phyloP scores from a whole-genome alignment of 2,797 vertebrate genomes.

The Cossypha niveicapilla region DNA sequence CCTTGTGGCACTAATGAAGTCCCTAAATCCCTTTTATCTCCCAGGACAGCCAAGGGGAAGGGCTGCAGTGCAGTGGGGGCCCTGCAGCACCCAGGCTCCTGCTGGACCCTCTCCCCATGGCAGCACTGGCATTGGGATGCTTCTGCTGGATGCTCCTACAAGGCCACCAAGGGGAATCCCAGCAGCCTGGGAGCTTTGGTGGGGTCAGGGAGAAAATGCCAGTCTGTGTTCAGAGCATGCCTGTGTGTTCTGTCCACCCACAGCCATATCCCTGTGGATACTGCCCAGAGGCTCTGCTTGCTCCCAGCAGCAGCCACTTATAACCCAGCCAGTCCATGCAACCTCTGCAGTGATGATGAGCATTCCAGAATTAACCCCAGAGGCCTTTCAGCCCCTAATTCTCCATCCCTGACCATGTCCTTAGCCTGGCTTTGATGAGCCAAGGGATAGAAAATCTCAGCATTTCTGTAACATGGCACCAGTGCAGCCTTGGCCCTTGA shows the following conservation, averaged over 20 bases:
- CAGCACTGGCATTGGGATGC: neutral
- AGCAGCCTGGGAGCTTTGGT: neutral
- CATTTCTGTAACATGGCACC: neutral
- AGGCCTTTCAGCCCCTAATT: neutral
- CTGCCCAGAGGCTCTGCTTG: neutral
- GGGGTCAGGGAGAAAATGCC: neutral
- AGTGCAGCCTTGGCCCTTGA: neutral
- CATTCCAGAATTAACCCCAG: neutral
- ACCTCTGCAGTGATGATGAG: neutral
- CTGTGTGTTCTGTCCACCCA: neutral
- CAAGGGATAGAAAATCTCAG: neutral
- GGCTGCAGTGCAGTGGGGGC: neutral
- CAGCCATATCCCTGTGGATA: neutral
- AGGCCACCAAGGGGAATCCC: neutral
- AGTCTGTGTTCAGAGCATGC: neutral
- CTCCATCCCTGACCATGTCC: neutral
- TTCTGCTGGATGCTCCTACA: neutral
- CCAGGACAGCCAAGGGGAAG: neutral
- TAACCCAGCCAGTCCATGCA: rapidly evolving
- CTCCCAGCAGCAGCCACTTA: neutral
- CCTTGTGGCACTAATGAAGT: neutral
- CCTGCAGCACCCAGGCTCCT: neutral
- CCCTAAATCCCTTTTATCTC: neutral
- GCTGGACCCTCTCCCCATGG: conserved; percentile 36
- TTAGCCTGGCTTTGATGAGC: neutral